Evolutionary conservation across 2,113 vertebrate species (phyloP).

Genomic region (Saccopteryx leptura): DNA sequence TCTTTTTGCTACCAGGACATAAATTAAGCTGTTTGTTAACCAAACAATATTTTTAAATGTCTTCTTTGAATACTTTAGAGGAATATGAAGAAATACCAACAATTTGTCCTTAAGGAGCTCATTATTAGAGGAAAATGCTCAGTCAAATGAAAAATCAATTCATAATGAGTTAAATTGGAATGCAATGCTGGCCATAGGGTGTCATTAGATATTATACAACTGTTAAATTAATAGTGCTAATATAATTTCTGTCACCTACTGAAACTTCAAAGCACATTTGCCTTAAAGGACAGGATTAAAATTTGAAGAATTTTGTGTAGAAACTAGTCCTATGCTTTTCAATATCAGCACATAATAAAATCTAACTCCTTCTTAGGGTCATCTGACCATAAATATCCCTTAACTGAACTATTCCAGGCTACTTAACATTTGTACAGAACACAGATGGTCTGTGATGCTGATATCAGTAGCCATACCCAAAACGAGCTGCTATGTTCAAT

Average conservation of each 20-base stretch:
- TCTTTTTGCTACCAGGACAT: neutral
- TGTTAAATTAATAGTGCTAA: neutral
- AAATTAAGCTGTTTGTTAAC: slow-evolving; percentile 13
- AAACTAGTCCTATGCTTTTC: neutral
- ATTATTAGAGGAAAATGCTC: slow-evolving; percentile 1
- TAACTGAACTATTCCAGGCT: neutral
- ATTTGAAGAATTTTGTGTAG: neutral
- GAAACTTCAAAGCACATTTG: neutral
- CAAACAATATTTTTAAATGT: neutral
- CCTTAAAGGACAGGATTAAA: neutral
- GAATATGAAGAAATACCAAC: neutral
- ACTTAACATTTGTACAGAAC: neutral
- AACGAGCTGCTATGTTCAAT: neutral
- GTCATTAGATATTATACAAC: neutral
- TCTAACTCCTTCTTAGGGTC: neutral
- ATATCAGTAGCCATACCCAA: neutral
- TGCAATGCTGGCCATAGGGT: neutral
- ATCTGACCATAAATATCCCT: neutral
- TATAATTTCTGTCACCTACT: neutral
- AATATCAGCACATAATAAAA: neutral
- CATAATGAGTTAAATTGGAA: slow-evolving; percentile 10
- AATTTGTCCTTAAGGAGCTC: neutral
- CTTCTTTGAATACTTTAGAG: neutral
- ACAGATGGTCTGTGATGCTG: neutral
- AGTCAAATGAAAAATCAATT: slow-evolving; percentile 35